Conservation (phyloP, 2,888 invertebrate genomes). For the Drosophila meridiana region DNA sequence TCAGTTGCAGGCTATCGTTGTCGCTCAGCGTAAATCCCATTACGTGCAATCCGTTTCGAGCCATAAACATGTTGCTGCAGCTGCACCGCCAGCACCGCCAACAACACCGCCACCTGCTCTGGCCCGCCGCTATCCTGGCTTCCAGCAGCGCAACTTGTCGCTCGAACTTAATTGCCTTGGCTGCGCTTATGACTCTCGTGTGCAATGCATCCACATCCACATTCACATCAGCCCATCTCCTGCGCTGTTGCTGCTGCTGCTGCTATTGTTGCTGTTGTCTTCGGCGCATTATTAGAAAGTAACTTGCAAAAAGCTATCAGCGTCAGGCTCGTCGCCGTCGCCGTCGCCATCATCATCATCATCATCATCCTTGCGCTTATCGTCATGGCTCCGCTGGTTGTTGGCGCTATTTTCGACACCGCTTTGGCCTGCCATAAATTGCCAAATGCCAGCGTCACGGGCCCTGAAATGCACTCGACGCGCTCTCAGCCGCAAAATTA, state of each 20-base stretch:
- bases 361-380: constrained; percentile 47
- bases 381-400: constrained; percentile 28
- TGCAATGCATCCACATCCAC: constrained; percentile 71
- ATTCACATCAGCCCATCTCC: constrained; percentile 33
- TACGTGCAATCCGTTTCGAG: constrained; percentile 81
- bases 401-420: constrained; percentile 81
- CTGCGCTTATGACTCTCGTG: constrained; percentile 81
- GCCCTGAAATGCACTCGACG: constrained; percentile 73
- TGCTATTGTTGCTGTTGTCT: constrained; percentile 34
- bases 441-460: constrained; percentile 64
- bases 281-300: constrained; percentile 73
- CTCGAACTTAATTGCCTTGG: constrained; percentile 80
- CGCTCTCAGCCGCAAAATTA: constrained; percentile 58
- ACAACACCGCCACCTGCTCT: constrained; percentile 5
- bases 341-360: constrained; percentile 55
- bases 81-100: constrained; percentile 39
- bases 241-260: constrained; percentile 10
- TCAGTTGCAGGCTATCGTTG: constrained; percentile 72
- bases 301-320: constrained; percentile 73
- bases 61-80: constrained; percentile 78
- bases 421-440: constrained; percentile 78
- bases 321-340: constrained; percentile 55
- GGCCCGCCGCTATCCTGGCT: constrained; percentile 63
- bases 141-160: constrained; percentile 79
- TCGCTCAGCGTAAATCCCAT: constrained; percentile 79